Evolutionary conservation across 2,888 invertebrate species (phyloP), one percentile per base, ranked within the genome.

Genomic region (Lypha dubia): DNA sequence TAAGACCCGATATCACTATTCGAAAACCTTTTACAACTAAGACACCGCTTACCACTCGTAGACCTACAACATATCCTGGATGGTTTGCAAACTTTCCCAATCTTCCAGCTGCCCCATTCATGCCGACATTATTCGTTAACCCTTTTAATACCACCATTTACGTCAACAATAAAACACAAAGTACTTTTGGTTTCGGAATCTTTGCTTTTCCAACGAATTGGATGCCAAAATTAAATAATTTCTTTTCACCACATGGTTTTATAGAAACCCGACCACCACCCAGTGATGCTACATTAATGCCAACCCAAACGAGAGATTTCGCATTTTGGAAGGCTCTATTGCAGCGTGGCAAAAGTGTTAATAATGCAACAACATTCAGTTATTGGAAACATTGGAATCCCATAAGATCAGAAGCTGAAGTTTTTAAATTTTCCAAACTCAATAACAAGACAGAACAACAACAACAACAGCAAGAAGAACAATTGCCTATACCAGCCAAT

Each of bases 161-260:
- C 5, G 11, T 3, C 0, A 46, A 32, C 3, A 79, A 81, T 58
- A 68, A 63, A 20, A 70, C 74, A 0, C 71, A 76, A 60, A 60
- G 11, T 38, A 60, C 63, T 38, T 70, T 60, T n/a, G 79, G 77
- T 41, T 24, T 81, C 8, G 77, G 84, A 3, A 17, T 81, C 11
- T 70, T 84, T 1, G 38, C 81, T 3, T n/a, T 84, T 11, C 84
- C 84, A 1, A 41, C 51, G 32, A 65, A 9, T 13, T 74, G 68
- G 77, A 74, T 70, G 35, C 77, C 58, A 11, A 77, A 51, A 32
- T 63, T 73, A 3, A 62, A 41, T n/a, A 70, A 22, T 41, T 53
- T 63, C 3, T 77, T 84, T 60, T 0, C 46, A 0, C 77, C 73
- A 0, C 56, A 44, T 65, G 60, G 65, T 6, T 7, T 77, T 22